phyloP scores from a whole-genome alignment of 2,888 invertebrate genomes.

The Corbicula japonica region DNA sequence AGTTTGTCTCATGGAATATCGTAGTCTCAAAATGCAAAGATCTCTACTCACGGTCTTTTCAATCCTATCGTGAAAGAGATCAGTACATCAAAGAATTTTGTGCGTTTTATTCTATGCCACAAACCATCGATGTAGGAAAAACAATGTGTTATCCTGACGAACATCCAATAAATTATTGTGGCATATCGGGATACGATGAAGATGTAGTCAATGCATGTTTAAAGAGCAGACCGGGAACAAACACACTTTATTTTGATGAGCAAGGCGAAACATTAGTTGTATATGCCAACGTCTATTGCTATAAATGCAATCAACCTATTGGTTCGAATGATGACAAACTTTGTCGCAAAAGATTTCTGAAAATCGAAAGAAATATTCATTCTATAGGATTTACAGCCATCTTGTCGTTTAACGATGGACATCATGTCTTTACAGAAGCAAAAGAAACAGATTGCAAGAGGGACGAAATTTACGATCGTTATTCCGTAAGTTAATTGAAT shows the following conservation, averaged over 20 bases:
- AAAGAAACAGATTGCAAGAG: no score
- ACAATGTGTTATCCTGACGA: not conserved
- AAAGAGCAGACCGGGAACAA: not conserved
- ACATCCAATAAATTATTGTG: not conserved
- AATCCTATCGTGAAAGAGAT: not conserved
- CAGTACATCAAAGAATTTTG: not conserved
- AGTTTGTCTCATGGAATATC: not conserved
- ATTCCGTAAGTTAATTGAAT: no score
- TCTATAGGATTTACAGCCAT: no score
- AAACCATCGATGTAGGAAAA: not conserved
- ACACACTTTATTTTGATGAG: not conserved
- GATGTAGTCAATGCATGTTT: not conserved
- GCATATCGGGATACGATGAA: not conserved
- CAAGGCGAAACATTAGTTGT: not conserved
- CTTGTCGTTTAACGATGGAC: no score
- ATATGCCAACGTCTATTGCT: slow-evolving; percentile 1
- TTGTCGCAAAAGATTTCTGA: no score
- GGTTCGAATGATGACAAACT: no score
- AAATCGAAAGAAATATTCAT: no score
- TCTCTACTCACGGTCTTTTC: not conserved
- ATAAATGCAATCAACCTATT: no score
- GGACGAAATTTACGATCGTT: no score
- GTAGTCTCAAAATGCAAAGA: not conserved
- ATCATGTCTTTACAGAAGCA: no score
- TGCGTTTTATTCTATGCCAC: not conserved